phyloP scores from a whole-genome alignment of 2,113 vertebrate genomes.

The Struthio camelus region DNA sequence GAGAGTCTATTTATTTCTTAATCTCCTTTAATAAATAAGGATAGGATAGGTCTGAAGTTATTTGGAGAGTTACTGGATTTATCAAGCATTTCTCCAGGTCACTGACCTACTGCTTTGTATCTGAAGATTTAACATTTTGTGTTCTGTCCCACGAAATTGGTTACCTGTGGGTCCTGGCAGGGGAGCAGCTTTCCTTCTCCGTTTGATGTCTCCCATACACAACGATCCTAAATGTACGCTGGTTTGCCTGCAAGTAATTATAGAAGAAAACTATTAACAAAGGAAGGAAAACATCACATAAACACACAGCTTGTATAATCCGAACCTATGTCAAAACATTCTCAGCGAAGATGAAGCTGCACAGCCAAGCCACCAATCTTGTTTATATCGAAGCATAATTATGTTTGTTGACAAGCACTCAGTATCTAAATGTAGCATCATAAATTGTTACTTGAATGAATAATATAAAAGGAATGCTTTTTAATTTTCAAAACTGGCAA shows the following conservation, averaged over 20 bases:
- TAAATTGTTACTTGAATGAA: conserved; percentile 90
- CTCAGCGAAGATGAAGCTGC: conserved; percentile 75
- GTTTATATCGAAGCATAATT: conserved; percentile 94
- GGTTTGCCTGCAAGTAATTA: conserved; percentile 92
- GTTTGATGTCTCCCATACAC: conserved; percentile 96
- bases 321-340: conserved; percentile 76
- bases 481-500: conserved; percentile 93
- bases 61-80: conserved; percentile 14
- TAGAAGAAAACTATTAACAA: conserved; percentile 77
- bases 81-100: conserved; percentile 5
- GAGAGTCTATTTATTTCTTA: not conserved
- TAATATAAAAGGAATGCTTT: conserved; percentile 89
- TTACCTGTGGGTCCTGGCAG: conserved; percentile 91
- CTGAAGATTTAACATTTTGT: conserved; percentile 46
- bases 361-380: conserved; percentile 89
- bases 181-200: conserved; percentile 94
- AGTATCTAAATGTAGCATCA: conserved; percentile 86
- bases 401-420: conserved; percentile 89
- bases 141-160: conserved; percentile 39
- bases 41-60: not conserved
- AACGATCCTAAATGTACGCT: conserved; percentile 96
- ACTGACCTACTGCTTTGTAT: conserved; percentile 9
- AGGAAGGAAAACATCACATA: conserved; percentile 63
- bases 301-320: conserved; percentile 74
- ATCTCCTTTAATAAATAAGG: not conserved